Conservation (phyloP, 2,888 invertebrate species). For the Phortica okadai region DNA sequence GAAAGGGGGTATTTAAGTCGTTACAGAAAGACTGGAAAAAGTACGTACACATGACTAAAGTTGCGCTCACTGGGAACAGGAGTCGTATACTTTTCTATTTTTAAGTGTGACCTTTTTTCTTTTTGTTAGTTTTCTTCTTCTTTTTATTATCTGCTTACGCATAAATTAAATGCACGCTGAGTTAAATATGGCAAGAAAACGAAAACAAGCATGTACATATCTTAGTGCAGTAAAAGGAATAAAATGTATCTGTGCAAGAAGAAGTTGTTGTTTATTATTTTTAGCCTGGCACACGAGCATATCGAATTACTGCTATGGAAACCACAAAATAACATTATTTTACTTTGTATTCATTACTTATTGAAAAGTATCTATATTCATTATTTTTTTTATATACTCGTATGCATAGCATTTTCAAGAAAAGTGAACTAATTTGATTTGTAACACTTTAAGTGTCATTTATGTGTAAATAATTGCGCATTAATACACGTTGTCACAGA, state of each 20-base stretch:
- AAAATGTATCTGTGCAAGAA: not conserved
- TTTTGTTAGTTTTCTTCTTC: not conserved
- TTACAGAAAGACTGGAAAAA: not conserved
- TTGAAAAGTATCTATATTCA: no score
- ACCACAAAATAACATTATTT: not conserved
- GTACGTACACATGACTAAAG: not conserved
- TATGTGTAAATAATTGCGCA: no score
- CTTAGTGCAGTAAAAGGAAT: not conserved
- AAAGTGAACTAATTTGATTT: no score
- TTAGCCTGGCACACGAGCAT: slow-evolving; percentile 2
- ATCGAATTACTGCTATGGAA: slow-evolving; percentile 10
- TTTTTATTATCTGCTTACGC: not conserved
- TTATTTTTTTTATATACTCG: no score
- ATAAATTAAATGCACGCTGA: slow-evolving; percentile 9
- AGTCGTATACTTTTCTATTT: slow-evolving; percentile 55
- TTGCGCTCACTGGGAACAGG: slow-evolving; percentile 30
- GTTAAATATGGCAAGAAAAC: slow-evolving; percentile 38
- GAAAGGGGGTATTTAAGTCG: not conserved
- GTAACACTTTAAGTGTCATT: no score
- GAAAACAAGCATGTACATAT: not conserved
- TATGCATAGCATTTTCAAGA: no score
- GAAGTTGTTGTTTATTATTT: not conserved
- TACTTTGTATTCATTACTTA: no score
- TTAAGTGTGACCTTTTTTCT: slow-evolving; percentile 53
- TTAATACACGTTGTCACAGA: no score